Conservation (phyloP, 1,140 invertebrate species). For the Ips typographus region DNA sequence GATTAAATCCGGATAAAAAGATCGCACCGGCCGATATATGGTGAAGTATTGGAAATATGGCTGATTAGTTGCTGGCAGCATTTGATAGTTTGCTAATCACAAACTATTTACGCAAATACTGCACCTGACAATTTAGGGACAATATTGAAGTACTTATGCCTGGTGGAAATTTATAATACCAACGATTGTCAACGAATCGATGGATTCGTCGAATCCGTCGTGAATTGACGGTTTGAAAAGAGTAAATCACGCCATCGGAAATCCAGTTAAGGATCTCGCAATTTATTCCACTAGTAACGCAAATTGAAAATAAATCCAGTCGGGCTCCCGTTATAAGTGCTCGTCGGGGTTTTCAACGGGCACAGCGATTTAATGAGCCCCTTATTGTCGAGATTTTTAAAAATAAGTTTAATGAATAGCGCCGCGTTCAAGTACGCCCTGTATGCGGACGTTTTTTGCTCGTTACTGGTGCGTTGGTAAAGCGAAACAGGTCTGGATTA, state of each 20-base stretch:
- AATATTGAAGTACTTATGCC: too few relatives aligned
- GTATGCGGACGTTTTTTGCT: conserved; percentile 26
- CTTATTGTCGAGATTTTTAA: conserved; percentile 27
- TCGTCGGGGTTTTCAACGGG: conserved; percentile 17
- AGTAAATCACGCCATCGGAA: conserved; percentile 4
- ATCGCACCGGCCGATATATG: conserved; percentile 14
- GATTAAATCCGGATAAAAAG: conserved; percentile 30
- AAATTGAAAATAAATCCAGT: conserved; percentile 22
- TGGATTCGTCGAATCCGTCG: background rate
- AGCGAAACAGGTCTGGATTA: background rate
- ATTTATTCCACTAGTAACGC: conserved; percentile 8
- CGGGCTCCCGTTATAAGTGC: conserved; percentile 14
- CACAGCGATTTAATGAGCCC: conserved; percentile 24
- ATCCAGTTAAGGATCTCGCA: conserved; percentile 3
- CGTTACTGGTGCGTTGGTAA: conserved; percentile 12
- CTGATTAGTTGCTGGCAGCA: background rate
- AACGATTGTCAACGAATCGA: background rate
- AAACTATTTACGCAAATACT: too few relatives aligned
- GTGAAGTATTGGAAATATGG: conserved; percentile 13
- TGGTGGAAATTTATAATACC: too few relatives aligned
- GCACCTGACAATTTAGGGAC: too few relatives aligned
- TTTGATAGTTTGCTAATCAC: background rate
- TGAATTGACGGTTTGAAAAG: background rate
- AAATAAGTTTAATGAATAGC: conserved; percentile 27
- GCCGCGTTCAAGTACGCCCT: conserved; percentile 25